These are phyloP conservation scores for Drosophila busckii DNA, from an alignment of 1,140 invertebrate species.

Conservation along the genomic window DNA sequence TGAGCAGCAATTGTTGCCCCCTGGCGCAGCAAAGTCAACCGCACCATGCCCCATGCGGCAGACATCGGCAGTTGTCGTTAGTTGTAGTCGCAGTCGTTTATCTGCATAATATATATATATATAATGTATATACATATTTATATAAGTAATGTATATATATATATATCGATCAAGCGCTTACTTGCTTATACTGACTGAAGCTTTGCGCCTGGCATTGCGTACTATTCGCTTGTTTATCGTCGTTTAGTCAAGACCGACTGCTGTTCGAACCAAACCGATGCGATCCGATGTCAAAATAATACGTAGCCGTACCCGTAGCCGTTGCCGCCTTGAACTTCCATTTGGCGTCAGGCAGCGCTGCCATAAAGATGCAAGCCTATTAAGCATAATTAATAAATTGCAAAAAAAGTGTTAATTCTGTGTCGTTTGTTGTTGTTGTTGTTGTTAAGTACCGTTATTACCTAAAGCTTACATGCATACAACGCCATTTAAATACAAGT, in stretches of 20 bases:
- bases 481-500: conserved; percentile 59
- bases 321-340: conserved; percentile 68
- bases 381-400: too few relatives aligned
- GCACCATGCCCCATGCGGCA: conserved; percentile 9
- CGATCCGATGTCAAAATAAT: conserved; percentile 23
- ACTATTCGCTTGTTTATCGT: conserved; percentile 12
- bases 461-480: conserved; percentile 64
- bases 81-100: conserved; percentile 21
- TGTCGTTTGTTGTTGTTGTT: neutral
- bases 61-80: neutral
- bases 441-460: too few relatives aligned
- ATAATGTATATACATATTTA: neutral
- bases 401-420: neutral
- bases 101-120: conserved; percentile 28
- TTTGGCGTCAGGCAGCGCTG: conserved; percentile 58
- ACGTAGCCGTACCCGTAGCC: too few relatives aligned
- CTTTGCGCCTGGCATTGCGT: conserved; percentile 2
- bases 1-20: conserved; percentile 59
- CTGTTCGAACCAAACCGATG: conserved; percentile 9
- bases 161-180: conserved; percentile 32
- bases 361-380: conserved; percentile 72
- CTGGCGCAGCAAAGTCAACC: neutral
- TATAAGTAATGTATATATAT: conserved; percentile 1
- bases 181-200: conserved; percentile 6
- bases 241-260: conserved; percentile 16